phyloP scores from a whole-genome alignment of 1,140 invertebrate genomes.

The Gryon sp. region DNA sequence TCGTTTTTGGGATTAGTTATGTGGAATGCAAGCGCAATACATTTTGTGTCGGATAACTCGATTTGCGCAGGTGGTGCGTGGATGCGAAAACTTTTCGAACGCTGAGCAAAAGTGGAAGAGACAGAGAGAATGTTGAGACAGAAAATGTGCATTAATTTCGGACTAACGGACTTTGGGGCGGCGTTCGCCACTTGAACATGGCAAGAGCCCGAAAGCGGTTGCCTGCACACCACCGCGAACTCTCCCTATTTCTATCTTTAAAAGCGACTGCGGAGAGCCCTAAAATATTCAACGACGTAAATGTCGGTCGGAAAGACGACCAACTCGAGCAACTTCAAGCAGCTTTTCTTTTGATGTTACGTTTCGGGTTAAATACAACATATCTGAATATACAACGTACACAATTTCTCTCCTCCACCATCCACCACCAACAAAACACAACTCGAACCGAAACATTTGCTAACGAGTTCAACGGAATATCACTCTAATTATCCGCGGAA shows the following conservation, averaged over 20 bases:
- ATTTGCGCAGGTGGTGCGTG: not conserved
- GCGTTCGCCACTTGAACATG: slow-evolving; percentile 24
- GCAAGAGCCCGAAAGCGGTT: not conserved
- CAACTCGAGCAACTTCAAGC: slow-evolving; percentile 28
- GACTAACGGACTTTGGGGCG: slow-evolving; percentile 5
- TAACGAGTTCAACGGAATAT: not conserved
- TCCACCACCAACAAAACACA: not conserved
- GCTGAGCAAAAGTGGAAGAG: no score
- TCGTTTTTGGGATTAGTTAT: no score
- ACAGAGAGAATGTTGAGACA: no score
- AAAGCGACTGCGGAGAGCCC: slow-evolving; percentile 21
- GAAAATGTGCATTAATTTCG: slow-evolving; percentile 20
- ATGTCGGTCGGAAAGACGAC: slow-evolving; percentile 42
- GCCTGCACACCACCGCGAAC: slow-evolving; percentile 16
- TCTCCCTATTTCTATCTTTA: slow-evolving; percentile 40
- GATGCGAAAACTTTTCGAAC: slow-evolving; percentile 28
- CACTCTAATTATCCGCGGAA: slow-evolving; percentile 1
- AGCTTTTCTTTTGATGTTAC: slow-evolving; percentile 40
- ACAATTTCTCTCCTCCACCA: no score
- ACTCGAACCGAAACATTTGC: no score
- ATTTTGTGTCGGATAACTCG: not conserved
- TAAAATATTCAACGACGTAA: slow-evolving; percentile 55
- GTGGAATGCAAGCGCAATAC: not conserved
- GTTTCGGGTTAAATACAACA: slow-evolving; percentile 23
- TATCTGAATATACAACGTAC: slow-evolving; percentile 8